These are phyloP conservation scores for Crematogaster levior DNA, from an alignment of 2,888 invertebrate genomes.

Conservation along the genomic window DNA sequence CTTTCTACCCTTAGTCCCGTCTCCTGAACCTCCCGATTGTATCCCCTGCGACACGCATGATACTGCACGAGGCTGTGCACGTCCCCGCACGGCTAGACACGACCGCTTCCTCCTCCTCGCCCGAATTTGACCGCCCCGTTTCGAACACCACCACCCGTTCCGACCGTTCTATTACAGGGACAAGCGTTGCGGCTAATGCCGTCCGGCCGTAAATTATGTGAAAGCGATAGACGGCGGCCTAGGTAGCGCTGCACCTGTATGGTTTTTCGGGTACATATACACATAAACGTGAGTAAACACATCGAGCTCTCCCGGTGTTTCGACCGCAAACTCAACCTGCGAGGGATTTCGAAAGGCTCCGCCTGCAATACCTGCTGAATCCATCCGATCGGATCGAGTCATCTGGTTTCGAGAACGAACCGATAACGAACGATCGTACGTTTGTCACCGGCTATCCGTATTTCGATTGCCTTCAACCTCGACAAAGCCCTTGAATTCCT, in stretches of 20 bases:
- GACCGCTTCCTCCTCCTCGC: slow-evolving; percentile 14
- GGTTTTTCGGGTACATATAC: slow-evolving; percentile 62
- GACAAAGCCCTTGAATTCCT: slow-evolving; percentile 25
- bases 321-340: slow-evolving; percentile 41
- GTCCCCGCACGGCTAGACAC: slow-evolving; percentile 55
- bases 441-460: slow-evolving; percentile 27
- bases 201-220: slow-evolving; percentile 82
- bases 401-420: slow-evolving; percentile 39
- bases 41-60: slow-evolving; percentile 66
- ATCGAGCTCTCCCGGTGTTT: neutral
- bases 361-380: slow-evolving; percentile 30
- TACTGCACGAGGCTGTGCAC: slow-evolving; percentile 64
- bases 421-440: slow-evolving; percentile 37
- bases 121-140: slow-evolving; percentile 50
- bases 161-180: slow-evolving; percentile 78
- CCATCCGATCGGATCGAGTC: slow-evolving; percentile 37
- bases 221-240: slow-evolving; percentile 77
- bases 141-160: slow-evolving; percentile 46
- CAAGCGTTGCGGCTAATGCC: slow-evolving; percentile 82
- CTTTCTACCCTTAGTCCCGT: slow-evolving; percentile 46
- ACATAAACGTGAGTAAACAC: slow-evolving; percentile 22
- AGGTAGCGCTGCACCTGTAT: slow-evolving; percentile 66
- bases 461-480: slow-evolving; percentile 15
- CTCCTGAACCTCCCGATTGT: slow-evolving; percentile 54
- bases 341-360: slow-evolving; percentile 33